Evolutionary conservation across 2,113 vertebrate species (phyloP), one percentile per base, ranked within the genome.

Genomic region (Sakesphorus luctuosus): DNA sequence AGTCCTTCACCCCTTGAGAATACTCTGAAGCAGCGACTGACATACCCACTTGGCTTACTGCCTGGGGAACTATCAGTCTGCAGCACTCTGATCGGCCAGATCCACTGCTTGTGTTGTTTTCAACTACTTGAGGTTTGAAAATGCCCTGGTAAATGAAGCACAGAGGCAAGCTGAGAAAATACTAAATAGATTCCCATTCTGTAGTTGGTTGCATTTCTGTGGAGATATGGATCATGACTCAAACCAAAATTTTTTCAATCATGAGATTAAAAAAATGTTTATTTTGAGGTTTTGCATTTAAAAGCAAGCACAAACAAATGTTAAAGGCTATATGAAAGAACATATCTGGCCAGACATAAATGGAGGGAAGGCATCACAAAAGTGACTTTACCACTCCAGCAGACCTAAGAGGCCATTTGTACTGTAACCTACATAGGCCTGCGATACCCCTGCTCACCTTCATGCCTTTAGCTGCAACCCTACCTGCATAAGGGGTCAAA

Each of bases 51-150:
- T 29, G 46, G 33, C 46, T 78, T 36, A 52, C n/a, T 36, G 53
- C 44, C 78, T 36, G 40, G 19, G 58, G 43, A 90, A 23, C 76
- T 81, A 1, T 31, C 7, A 12, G 52, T 72, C 79, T 67, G 85
- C 52, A 78, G 76, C 28, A 35, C 76, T 77, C 90, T 74, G 78
- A 92, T 84, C 82, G 78, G 90, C 81, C 66, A 92, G 46, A 84
- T 24, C 74, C 35, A 49, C 8, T 9, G 31, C 67, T 86, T 62
- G 28, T 29, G 16, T 25, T 86, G 36, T 82, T 96, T 58, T 67
- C 71, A 72, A 40, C 38, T 82, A 38, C 59, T 28, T 81, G 69
- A 90, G 43, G 33, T 85, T 69, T 90, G 72, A 71, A 77, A 82
- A 82, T 82, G 16, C 35, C 40, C 61, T 83, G 49, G 75, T 87